These are phyloP conservation scores for Phylloscopus trochilus DNA, from an alignment of 2,113 vertebrate species.

Conservation along the genomic window DNA sequence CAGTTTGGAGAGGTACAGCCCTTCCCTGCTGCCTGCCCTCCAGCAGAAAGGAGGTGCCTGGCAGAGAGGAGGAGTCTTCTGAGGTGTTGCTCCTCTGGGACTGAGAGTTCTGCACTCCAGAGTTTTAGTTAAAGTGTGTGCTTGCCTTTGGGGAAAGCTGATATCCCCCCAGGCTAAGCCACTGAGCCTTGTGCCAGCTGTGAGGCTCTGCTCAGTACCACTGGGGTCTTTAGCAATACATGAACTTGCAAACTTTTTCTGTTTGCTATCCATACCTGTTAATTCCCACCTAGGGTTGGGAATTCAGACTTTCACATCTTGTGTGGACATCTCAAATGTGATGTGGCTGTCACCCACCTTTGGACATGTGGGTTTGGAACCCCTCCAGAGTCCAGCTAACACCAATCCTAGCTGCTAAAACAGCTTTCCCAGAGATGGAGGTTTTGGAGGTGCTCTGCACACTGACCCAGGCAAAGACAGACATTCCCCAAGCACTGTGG, in stretches of 20 bases:
- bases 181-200: not conserved
- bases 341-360: not conserved
- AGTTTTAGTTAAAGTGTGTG: not conserved
- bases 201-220: not conserved
- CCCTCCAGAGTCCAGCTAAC: not conserved
- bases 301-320: not conserved
- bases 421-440: not conserved
- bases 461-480: not conserved
- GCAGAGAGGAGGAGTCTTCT: not conserved
- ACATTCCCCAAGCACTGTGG: not conserved
- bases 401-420: not conserved
- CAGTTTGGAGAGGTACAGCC: slow-evolving; percentile 63
- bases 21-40: not conserved
- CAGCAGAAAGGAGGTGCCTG: not conserved
- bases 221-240: not conserved
- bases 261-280: not conserved
- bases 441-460: not conserved
- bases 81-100: not conserved
- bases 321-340: rapidly evolving
- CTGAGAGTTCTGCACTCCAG: not conserved
- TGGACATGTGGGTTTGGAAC: not conserved
- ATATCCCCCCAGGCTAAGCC: not conserved
- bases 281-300: not conserved
- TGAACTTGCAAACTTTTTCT: not conserved
- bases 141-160: not conserved